phyloP scores from a whole-genome alignment of 2,797 vertebrate species.

The Clarias laeviceps region DNA sequence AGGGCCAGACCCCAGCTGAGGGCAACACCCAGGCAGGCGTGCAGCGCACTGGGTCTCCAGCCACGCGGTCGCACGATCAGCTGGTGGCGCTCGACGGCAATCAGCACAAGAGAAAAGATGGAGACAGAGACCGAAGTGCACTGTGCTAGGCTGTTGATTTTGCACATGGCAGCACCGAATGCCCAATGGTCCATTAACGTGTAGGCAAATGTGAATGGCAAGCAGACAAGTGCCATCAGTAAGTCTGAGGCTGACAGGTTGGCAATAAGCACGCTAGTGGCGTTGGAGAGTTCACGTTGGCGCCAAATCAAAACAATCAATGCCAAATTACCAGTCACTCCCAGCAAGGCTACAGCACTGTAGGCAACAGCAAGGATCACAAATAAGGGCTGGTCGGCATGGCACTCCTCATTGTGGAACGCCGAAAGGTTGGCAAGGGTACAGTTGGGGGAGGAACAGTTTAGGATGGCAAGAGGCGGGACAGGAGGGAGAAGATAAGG shows the following conservation, averaged over 20 bases:
- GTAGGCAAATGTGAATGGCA: constrained; percentile 87
- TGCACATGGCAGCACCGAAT: constrained; percentile 86
- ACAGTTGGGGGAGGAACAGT: constrained; percentile 60
- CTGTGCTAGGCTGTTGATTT: constrained; percentile 83
- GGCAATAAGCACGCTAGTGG: constrained; percentile 86
- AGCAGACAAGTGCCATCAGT: constrained; percentile 82
- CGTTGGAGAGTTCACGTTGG: constrained; percentile 85
- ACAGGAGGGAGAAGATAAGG: constrained; percentile 41
- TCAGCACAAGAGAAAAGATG: constrained; percentile 84
- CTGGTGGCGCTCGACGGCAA: constrained; percentile 84
- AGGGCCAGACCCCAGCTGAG: constrained; percentile 81
- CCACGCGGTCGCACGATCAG: constrained; percentile 84
- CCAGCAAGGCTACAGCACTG: constrained; percentile 81
- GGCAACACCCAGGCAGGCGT: constrained; percentile 80
- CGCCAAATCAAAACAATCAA: constrained; percentile 82
- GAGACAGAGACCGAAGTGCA: constrained; percentile 85
- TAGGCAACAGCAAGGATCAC: constrained; percentile 82
- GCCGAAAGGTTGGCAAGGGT: constrained; percentile 53
- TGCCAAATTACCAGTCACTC: constrained; percentile 81
- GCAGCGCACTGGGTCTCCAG: constrained; percentile 82
- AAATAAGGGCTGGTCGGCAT: constrained; percentile 56
- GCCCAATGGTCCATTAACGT: constrained; percentile 89
- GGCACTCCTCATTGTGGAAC: constrained; percentile 57
- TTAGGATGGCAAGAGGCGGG: constrained; percentile 51
- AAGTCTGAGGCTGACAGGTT: constrained; percentile 86